Evolutionary conservation across 2,113 vertebrate genomes (phyloP).

Genomic region (Fregata magnificens): DNA sequence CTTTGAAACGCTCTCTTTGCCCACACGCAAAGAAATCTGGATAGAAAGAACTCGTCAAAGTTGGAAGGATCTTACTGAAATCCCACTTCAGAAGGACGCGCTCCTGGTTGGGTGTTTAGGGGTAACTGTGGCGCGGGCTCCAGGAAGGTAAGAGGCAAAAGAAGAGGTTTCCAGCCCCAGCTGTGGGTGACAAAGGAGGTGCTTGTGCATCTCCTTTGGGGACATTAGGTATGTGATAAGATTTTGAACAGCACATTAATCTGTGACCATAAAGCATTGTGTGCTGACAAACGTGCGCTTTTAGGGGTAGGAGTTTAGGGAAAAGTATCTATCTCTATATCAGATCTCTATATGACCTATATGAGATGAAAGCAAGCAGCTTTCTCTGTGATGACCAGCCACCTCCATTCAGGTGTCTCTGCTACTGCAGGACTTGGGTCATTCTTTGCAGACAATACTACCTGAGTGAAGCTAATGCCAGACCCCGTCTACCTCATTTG

Average conservation of each 20-base stretch:
- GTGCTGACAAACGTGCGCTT: background rate
- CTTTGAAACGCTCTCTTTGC: background rate
- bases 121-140: background rate
- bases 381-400: background rate
- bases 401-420: background rate
- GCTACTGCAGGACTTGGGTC: background rate
- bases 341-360: background rate
- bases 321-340: background rate
- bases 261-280: background rate
- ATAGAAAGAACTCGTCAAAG: background rate
- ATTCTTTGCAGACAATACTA: background rate
- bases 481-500: background rate
- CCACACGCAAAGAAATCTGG: background rate
- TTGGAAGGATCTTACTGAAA: background rate
- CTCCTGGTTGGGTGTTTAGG: background rate
- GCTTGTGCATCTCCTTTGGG: no score
- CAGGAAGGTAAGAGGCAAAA: background rate
- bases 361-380: background rate
- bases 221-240: background rate
- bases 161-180: background rate
- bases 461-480: background rate
- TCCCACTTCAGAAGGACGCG: accelerated
- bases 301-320: background rate
- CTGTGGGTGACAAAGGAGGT: background rate
- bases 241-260: background rate